Conservation (phyloP, 2,113 vertebrate genomes). For the Dicrurus megarhynchus region DNA sequence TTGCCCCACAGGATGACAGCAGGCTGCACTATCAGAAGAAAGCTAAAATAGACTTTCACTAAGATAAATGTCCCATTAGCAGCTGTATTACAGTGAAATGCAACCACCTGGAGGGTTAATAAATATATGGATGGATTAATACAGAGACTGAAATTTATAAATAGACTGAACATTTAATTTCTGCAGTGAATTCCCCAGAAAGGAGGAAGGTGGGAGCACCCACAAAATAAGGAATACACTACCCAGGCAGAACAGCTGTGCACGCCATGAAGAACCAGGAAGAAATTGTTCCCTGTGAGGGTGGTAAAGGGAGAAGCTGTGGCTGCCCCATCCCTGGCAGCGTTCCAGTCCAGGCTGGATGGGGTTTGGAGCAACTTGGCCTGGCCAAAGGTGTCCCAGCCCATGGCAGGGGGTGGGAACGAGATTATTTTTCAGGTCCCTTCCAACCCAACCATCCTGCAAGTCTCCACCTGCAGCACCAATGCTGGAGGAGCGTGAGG, state of each 20-base stretch:
- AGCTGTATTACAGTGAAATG: neutral
- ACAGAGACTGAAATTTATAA: neutral
- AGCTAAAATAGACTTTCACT: neutral
- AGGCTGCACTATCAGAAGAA: neutral
- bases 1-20: neutral
- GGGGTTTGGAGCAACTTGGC: neutral
- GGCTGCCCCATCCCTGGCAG: neutral
- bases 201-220: neutral
- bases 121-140: neutral
- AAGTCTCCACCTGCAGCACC: neutral
- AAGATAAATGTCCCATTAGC: neutral
- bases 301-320: neutral
- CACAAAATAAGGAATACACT: neutral
- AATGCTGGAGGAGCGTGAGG: rapidly evolving
- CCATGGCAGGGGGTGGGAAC: neutral
- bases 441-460: neutral
- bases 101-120: neutral
- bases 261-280: neutral
- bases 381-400: neutral
- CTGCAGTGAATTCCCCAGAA: neutral
- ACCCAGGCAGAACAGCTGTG: neutral
- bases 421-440: neutral
- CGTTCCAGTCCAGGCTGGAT: neutral
- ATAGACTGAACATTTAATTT: neutral
- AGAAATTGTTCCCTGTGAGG: neutral